Base-by-base conservation (phyloP, 2,888 invertebrate species). In the Heliconius ismenius region DNA sequence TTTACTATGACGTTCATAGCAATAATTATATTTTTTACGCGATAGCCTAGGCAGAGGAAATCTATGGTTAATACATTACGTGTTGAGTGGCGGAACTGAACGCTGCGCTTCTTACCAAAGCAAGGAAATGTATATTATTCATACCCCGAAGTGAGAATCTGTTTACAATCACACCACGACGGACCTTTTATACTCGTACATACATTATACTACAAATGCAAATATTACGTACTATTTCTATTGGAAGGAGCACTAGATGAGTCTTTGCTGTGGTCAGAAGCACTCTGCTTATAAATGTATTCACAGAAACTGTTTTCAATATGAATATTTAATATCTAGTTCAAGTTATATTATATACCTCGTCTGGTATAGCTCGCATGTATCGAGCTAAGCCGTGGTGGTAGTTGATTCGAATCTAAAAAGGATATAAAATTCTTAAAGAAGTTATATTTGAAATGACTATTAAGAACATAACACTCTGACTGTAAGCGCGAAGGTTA, bases 191-290 rank as follows among this genome's bases (percentile, higher is more conserved):
- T 32, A 32, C 32, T 9, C 6, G 10, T n/a, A n/a, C 9, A n/a
- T 58, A 58, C 58, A n/a, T 9, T n/a, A n/a, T n/a, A 58, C 10
- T 9, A n/a, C 10, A n/a, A 58, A 39, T 65, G 36, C 24, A 65
- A 11, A 39, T 21, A 64, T 15, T 13, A 64, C 18, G 13, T 65
- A 65, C 21, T 13, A 39, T 65, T 39, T n/a, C 65, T 65, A 65
- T n/a, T 65, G 39, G 65, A 64, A n/a, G 65, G 11, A n/a, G 65
- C 36, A 65, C 36, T 65, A 65, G 65, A 65, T 24, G 36, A 65
- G 64, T n/a, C 65, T 65, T 65, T 65, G 65, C 36, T 65, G 65
- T 65, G 65, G 65, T 65, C 36, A 65, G 10, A 24, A n/a, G 65
- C 65, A 39, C 65, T 65, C 65, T 39, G 13, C 13, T 39, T 39